Evolutionary conservation across 2,888 invertebrate species (phyloP).

Genomic region (Volucella bombylans): DNA sequence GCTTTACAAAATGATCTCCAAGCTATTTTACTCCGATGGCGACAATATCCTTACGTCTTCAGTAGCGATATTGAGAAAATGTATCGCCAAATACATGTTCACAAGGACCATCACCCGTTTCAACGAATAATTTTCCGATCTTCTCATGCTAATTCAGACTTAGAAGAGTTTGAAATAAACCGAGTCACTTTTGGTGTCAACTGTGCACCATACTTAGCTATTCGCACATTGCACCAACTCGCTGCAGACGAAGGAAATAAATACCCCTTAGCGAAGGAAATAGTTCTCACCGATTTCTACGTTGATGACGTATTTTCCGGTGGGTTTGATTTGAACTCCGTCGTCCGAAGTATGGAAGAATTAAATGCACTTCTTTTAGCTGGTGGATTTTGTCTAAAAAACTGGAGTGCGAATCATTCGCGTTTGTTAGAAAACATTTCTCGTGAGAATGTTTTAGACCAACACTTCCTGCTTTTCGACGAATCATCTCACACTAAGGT

Average conservation of each 20-base stretch:
- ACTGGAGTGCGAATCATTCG: constrained; percentile 36
- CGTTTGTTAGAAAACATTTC: constrained; percentile 24
- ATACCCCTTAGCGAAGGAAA: constrained; percentile 61
- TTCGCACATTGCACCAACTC: neutral
- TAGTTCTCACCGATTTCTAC: constrained; percentile 39
- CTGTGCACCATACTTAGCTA: constrained; percentile 25
- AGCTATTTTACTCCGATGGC: constrained; percentile 33
- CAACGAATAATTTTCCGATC: constrained; percentile 74
- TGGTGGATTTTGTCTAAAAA: constrained; percentile 28
- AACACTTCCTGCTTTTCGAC: too few relatives aligned
- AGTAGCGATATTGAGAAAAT: constrained; percentile 76
- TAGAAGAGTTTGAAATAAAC: constrained; percentile 59
- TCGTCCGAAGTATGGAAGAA: neutral
- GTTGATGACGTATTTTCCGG: too few relatives aligned
- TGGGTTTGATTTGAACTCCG: neutral
- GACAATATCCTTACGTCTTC: constrained; percentile 63
- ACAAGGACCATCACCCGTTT: constrained; percentile 58
- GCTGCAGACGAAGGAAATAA: constrained; percentile 38
- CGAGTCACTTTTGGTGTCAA: constrained; percentile 72
- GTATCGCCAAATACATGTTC: constrained; percentile 75
- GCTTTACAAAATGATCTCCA: constrained; percentile 72
- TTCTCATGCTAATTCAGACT: constrained; percentile 6
- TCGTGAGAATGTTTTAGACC: neutral
- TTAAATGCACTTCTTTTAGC: constrained; percentile 5
- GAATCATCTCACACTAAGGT: too few relatives aligned